Base-by-base conservation (phyloP, 2,888 invertebrate genomes). In the Drosophila diplacantha region DNA sequence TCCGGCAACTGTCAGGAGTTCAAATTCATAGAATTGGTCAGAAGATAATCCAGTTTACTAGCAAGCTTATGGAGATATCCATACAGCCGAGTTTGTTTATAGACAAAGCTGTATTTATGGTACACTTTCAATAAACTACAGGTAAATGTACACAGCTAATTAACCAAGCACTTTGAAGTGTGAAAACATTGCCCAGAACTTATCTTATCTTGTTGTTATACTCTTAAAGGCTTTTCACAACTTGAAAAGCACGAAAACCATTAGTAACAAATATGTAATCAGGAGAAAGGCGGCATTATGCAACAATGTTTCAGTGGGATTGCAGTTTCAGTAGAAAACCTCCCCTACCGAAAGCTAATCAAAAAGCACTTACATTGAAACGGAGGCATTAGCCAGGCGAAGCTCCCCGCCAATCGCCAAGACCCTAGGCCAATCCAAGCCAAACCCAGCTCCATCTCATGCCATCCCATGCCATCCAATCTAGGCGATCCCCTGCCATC, bases 331-430 rank as follows among this genome's bases (percentile, higher is more conserved):
- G 18, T 20, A 16, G 2, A 4, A 9, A 31, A 12, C 8, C 14
- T 32, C 11, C 35, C 18, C 4, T 3, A 56, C 51, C 35, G 12
- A 68, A 72, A 64, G 56, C 72, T 76, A 77, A 76, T 76, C 75
- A 76, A 74, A 81, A 81, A 81, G 65, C 74, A 72, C 78, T 76
- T 77, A 70, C 74, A 56, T 37, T 24, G 56, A 74, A 79, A 67
- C 44, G 61, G 37, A 47, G 57, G 56, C 71, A 79, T 78, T 67
- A 75, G 52, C 43, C n/a, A 12, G 32, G 8, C 34, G 20, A 39
- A 18, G 22, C 55, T 14, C 24, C 5, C 37, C 37, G 16, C 35
- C 26, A 20, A 53, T 53, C 53, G 14, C 12, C 20, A 29, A 16
- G 16, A 3, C 11, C 47, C 8, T 32, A 22, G 34, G n/a, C 22